phyloP scores from a whole-genome alignment of 2,113 vertebrate genomes.

The Hippopotamus amphibius region DNA sequence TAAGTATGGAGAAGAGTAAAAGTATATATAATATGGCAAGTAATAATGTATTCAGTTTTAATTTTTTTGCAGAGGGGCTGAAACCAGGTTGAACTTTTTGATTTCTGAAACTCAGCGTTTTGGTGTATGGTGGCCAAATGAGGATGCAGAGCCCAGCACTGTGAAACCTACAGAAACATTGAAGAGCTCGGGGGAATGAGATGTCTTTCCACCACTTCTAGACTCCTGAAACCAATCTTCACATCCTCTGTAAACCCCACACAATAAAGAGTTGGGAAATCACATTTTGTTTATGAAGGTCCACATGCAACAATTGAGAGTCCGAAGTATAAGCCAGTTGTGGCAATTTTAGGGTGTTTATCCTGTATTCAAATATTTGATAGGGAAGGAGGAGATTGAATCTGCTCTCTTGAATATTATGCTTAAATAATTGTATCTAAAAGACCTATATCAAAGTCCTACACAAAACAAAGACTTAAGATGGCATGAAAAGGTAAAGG shows the following conservation, averaged over 20 bases:
- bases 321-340: constrained; percentile 73
- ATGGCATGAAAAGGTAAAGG: constrained; percentile 67
- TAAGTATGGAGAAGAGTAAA: background rate
- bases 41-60: background rate
- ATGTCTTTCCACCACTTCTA: constrained; percentile 25
- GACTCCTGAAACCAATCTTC: constrained; percentile 43
- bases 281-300: constrained; percentile 66
- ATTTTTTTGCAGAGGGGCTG: constrained; percentile 89
- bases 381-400: constrained; percentile 44
- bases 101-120: constrained; percentile 91
- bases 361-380: background rate
- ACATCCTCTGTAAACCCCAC: constrained; percentile 61
- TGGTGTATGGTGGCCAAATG: constrained; percentile 79
- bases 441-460: constrained; percentile 58
- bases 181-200: constrained; percentile 72
- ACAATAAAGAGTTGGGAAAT: constrained; percentile 61
- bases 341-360: constrained; percentile 32
- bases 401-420: constrained; percentile 55
- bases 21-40: background rate
- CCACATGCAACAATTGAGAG: constrained; percentile 64
- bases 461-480: constrained; percentile 74
- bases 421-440: constrained; percentile 74
- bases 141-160: constrained; percentile 47
- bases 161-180: background rate
- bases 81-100: constrained; percentile 92